Base-by-base conservation (phyloP, 2,888 invertebrate species). In the Drosophila kambysellisi region DNA sequence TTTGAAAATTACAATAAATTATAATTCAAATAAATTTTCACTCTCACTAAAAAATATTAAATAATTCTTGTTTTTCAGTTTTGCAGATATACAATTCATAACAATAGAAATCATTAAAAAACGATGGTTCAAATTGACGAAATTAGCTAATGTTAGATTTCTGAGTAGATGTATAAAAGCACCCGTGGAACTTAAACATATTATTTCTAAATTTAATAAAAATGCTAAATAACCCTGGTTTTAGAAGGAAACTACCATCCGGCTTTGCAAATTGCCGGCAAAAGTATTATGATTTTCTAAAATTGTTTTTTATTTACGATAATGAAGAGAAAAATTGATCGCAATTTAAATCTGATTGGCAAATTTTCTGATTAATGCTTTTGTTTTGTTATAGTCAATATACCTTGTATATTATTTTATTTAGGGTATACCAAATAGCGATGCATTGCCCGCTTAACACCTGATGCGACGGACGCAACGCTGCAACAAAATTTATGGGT, bases 401-500 rank as follows among this genome's bases (percentile, higher is more conserved):
- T 53, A 39, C n/a, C 50, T 50, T 0, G 12, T 6, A 37, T 20
- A 39, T 15, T 25, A 6, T 6, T 17, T 74, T 70, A n/a, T 70
- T 71, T 70, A 84, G 89, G 43, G 89, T 80, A 80, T 57, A 41
- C 20, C 11, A n/a, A 52, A 79, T 51, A 75, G 52, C 50, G 66
- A 50, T 56, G 50, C 73, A 79, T 65, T 62, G 83, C 90, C 81
- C 89, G 90, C 76, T 83, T 88, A 81, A 88, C 85, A 86, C 85
- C 90, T 86, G 90, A 85, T 81, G 90, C 90, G 73, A 68, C 65
- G 74, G 59, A 33, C 62, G 79, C 75, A 71, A 60, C 58, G 58
- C 62, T 70, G 86, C 35, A 72, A 54, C 56, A 39, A 65, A 90
- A 88, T 88, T 88, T 91, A 88, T 88, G 91, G 91, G 88, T 88